Evolutionary conservation across 1,140 invertebrate species (phyloP).

Genomic region (Pogonomyrmex californicus): DNA sequence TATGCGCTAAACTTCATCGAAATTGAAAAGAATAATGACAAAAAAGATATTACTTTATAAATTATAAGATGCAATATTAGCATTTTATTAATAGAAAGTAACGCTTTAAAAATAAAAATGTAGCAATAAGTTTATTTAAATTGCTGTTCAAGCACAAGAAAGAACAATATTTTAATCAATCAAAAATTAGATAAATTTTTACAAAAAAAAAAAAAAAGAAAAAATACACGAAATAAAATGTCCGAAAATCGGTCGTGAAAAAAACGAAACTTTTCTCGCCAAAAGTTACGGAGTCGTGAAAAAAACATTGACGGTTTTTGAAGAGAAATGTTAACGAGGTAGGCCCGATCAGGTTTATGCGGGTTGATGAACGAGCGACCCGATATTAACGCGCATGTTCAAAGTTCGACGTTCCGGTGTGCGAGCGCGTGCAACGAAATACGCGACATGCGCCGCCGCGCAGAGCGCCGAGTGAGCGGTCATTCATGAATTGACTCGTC

Average conservation of each 20-base stretch:
- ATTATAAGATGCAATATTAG: neutral
- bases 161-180: neutral
- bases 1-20: neutral
- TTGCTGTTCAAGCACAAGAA: neutral
- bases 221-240: neutral
- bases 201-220: no score
- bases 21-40: neutral
- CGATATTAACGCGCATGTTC: slow-evolving; percentile 33
- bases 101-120: neutral
- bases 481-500: slow-evolving; percentile 80
- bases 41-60: neutral
- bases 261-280: neutral
- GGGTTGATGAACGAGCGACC: neutral
- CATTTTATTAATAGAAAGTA: neutral
- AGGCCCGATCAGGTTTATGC: neutral
- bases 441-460: slow-evolving; percentile 46
- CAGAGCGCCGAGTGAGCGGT: slow-evolving; percentile 57
- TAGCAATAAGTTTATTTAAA: neutral
- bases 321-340: neutral
- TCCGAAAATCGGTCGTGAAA: no score
- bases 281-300: neutral
- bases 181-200: neutral
- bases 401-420: slow-evolving; percentile 30
- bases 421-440: slow-evolving; percentile 48
- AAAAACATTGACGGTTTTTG: neutral